Evolutionary conservation across 2,797 vertebrate species (phyloP).

Genomic region (Pangasius mekongensis): DNA sequence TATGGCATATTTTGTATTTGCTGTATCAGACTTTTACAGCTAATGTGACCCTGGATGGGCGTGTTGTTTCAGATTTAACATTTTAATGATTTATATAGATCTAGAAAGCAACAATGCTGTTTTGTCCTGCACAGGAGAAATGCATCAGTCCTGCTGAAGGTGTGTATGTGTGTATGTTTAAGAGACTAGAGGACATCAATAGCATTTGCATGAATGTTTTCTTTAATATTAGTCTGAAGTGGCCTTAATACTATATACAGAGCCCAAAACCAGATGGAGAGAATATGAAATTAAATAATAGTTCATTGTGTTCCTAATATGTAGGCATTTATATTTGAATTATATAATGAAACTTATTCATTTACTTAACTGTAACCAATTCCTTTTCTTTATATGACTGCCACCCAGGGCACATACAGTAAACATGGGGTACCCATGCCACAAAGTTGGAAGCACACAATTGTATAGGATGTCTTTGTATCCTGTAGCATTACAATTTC

Average conservation of each 20-base stretch:
- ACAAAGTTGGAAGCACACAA: not conserved
- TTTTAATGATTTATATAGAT: not conserved
- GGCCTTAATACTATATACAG: not conserved
- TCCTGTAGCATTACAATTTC: no score
- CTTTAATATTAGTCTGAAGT: not conserved
- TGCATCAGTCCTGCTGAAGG: not conserved
- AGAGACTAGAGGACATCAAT: not conserved
- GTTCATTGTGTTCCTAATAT: not conserved
- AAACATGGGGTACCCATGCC: not conserved
- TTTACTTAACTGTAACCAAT: not conserved
- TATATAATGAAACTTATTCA: not conserved
- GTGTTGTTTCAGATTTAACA: slow-evolving; percentile 13
- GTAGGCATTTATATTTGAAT: not conserved
- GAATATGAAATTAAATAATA: not conserved
- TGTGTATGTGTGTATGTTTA: not conserved
- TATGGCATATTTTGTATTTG: not conserved
- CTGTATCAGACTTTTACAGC: slow-evolving; percentile 2
- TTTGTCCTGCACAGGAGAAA: not conserved
- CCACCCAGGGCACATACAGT: not conserved
- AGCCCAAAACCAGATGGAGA: not conserved
- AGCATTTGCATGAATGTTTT: not conserved
- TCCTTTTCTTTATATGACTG: not conserved
- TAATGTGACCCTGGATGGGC: slow-evolving; percentile 22
- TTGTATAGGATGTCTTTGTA: no score
- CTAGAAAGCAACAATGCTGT: not conserved